Conservation (phyloP, 2,888 invertebrate species). For the Xestia rhomboidea region DNA sequence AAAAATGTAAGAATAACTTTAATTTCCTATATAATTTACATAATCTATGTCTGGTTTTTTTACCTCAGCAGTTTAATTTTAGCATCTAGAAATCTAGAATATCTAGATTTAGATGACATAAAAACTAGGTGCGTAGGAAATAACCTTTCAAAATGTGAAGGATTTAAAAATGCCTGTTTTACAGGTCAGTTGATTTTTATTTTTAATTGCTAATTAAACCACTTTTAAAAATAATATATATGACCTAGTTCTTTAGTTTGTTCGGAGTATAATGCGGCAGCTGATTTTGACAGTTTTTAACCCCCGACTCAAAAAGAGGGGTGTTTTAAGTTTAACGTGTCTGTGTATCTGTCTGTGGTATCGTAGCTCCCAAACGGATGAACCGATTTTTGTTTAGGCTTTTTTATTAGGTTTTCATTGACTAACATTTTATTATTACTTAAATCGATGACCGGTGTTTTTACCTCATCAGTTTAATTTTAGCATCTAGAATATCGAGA, state of each 20-base stretch:
- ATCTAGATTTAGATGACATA: neutral
- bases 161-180: neutral
- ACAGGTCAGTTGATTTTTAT: neutral
- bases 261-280: neutral
- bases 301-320: too few species aligned
- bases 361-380: too few species aligned
- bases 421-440: neutral
- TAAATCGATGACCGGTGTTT: neutral
- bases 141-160: neutral
- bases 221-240: neutral
- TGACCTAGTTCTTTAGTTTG: neutral
- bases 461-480: neutral
- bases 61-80: neutral
- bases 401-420: neutral
- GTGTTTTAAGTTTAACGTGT: too few species aligned
- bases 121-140: neutral
- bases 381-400: too few species aligned
- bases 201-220: neutral
- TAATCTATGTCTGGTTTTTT: neutral
- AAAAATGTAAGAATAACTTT: too few species aligned
- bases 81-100: neutral
- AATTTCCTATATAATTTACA: too few species aligned
- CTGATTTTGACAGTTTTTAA: neutral
- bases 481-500: neutral
- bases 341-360: too few species aligned